Percentiles rank a stretch among this genome's conserved stretches.
These are phyloP conservation scores for Eulemur mongoz DNA, from an alignment of 2,797 vertebrate genomes.

Conservation along the genomic window DNA sequence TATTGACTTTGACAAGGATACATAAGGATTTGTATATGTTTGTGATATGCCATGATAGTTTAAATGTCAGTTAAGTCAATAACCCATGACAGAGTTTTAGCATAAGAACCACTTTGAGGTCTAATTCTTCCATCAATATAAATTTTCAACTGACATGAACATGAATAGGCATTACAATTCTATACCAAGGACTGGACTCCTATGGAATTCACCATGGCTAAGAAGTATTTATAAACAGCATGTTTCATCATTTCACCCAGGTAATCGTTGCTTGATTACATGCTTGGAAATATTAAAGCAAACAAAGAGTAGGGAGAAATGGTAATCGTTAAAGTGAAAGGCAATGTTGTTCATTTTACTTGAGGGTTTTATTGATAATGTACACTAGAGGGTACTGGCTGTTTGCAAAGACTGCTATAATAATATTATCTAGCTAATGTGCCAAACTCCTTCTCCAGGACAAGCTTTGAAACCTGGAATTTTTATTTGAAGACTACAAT, in stretches of 20 bases:
- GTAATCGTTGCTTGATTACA: constrained; percentile 57
- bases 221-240: constrained; percentile 61
- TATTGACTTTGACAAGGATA: constrained; percentile 50
- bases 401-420: constrained; percentile 14
- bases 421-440: background rate
- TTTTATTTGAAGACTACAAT: background rate
- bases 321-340: constrained; percentile 38
- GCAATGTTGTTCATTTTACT: background rate
- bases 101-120: constrained; percentile 63
- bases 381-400: background rate
- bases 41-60: constrained; percentile 26
- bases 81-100: constrained; percentile 49
- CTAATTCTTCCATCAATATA: constrained; percentile 71
- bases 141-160: constrained; percentile 68
- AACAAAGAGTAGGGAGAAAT: constrained; percentile 42
- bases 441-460: background rate
- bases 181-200: constrained; percentile 58
- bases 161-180: constrained; percentile 63
- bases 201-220: constrained; percentile 53
- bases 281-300: constrained; percentile 60
- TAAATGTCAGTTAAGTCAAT: constrained; percentile 72
- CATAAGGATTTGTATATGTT: background rate
- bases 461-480: background rate
- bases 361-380: constrained; percentile 45
- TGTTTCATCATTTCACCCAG: constrained; percentile 39